Conservation (phyloP, 2,888 invertebrate genomes). For the Nomada ferruginata region DNA sequence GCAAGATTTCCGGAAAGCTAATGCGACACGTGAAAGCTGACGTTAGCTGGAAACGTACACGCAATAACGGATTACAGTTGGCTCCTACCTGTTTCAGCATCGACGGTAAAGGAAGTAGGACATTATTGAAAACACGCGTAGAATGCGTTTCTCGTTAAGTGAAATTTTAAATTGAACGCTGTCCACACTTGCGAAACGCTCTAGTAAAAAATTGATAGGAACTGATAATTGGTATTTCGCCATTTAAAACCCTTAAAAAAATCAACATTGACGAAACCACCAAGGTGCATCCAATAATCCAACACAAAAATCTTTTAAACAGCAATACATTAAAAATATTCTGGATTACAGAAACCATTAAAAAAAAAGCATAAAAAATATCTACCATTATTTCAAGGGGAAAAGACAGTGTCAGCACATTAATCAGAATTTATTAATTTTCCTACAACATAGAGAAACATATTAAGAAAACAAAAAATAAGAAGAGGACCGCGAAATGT, state of each 20-base stretch:
- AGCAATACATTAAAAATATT: no score
- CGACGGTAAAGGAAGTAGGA: not conserved
- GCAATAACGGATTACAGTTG: constrained; percentile 44
- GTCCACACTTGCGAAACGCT: not conserved
- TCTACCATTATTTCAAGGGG: not conserved
- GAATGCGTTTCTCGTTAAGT: not conserved
- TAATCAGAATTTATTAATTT: not conserved
- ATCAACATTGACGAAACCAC: no score
- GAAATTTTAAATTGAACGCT: constrained; percentile 28
- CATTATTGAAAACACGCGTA: constrained; percentile 17
- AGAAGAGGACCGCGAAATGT: not conserved
- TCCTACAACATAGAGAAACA: no score
- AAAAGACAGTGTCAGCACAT: not conserved
- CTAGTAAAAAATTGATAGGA: no score
- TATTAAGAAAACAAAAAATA: not conserved
- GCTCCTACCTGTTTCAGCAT: constrained; percentile 8
- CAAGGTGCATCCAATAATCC: no score
- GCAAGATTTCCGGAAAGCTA: constrained; percentile 47
- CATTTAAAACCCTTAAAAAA: no score
- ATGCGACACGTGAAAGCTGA: constrained; percentile 50
- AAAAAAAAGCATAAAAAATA: not conserved
- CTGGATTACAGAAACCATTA: no score
- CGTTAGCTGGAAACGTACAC: constrained; percentile 40
- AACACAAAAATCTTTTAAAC: no score
- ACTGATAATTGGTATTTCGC: no score